phyloP scores from a whole-genome alignment of 2,888 invertebrate genomes.

The Andrena dorsata region DNA sequence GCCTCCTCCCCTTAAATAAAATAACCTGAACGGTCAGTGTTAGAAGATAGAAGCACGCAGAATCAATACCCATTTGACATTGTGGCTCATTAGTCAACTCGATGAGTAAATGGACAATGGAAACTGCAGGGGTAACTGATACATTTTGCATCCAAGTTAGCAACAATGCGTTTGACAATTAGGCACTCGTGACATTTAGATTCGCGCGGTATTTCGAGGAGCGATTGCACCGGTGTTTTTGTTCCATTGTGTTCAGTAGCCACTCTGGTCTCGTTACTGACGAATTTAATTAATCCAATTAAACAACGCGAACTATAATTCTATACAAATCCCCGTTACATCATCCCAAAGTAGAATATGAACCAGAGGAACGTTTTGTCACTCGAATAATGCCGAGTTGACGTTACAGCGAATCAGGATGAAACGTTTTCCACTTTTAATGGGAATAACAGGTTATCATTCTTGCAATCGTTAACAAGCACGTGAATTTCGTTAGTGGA shows the following conservation, averaged over 20 bases:
- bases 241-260: conserved; percentile 2
- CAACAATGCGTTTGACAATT: conserved; percentile 25
- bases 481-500: conserved; percentile 49
- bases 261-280: conserved; percentile 52
- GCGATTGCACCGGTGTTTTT: conserved; percentile 12
- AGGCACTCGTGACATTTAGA: conserved; percentile 28
- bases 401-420: conserved; percentile 49
- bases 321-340: conserved; percentile 48
- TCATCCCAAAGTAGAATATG: conserved; percentile 35
- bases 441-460: conserved; percentile 60
- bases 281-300: conserved; percentile 65
- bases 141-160: background rate
- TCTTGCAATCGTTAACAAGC: conserved; percentile 69
- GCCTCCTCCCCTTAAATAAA: too few relatives aligned
- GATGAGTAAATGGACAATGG: background rate
- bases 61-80: background rate
- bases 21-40: background rate
- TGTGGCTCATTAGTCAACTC: background rate
- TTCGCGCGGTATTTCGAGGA: background rate
- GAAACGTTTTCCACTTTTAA: conserved; percentile 58
- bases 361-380: conserved; percentile 38
- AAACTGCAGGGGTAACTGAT: background rate
- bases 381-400: conserved; percentile 44
- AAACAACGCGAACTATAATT: conserved; percentile 52
- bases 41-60: background rate